Evolutionary conservation across 2,888 invertebrate species (phyloP).

Genomic region (Apamea sordens): DNA sequence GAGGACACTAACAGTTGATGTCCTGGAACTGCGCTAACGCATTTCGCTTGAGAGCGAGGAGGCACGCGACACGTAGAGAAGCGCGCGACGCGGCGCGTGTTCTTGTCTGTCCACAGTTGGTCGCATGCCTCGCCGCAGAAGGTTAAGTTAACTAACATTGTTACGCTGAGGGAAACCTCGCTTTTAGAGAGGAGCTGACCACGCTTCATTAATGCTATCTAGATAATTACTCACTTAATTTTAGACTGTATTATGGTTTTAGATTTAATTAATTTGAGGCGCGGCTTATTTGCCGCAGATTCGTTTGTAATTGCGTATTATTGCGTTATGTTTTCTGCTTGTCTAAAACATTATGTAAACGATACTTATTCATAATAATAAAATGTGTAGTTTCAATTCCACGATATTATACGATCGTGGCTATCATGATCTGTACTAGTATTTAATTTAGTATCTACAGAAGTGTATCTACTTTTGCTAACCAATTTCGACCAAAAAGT

Average conservation of each 20-base stretch:
- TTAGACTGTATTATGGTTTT: constrained; percentile 55
- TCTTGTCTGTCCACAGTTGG: background rate
- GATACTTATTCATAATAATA: constrained; percentile 47
- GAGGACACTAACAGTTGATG: constrained; percentile 16
- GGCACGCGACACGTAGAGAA: constrained; percentile 23
- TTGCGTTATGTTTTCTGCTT: constrained; percentile 56
- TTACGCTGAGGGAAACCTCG: constrained; percentile 42
- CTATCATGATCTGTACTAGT: constrained; percentile 66
- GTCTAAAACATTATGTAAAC: constrained; percentile 53
- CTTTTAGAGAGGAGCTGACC: constrained; percentile 58
- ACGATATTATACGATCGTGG: constrained; percentile 53
- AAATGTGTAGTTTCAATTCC: constrained; percentile 51
- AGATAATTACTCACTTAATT: constrained; percentile 58
- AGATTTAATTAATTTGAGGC: constrained; percentile 44
- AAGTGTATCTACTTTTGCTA: constrained; percentile 61
- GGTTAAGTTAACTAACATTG: constrained; percentile 32
- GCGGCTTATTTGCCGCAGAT: constrained; percentile 33
- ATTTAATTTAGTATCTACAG: constrained; percentile 59
- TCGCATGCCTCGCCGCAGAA: constrained; percentile 34
- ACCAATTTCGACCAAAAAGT: constrained; percentile 64
- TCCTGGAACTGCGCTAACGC: constrained; percentile 48
- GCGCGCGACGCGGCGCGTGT: background rate
- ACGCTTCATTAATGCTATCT: constrained; percentile 64
- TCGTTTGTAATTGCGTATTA: constrained; percentile 55
- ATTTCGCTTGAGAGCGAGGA: constrained; percentile 40